phyloP scores from a whole-genome alignment of 1,140 invertebrate species.

The Drosophila seguyi region DNA sequence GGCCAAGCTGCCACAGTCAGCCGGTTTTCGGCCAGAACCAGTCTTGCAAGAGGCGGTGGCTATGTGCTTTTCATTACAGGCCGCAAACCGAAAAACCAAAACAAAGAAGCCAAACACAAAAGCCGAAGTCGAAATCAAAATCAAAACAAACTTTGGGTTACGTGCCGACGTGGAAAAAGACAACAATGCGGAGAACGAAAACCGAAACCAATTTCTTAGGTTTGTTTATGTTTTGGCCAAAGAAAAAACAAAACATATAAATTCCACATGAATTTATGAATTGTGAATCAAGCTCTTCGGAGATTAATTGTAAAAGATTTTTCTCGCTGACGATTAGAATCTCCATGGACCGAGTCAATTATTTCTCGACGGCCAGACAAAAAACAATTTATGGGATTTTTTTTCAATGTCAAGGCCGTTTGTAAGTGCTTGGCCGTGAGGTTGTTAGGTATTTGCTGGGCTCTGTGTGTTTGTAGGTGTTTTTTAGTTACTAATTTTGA shows the following conservation, averaged over 20 bases:
- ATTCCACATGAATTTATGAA: constrained; percentile 45
- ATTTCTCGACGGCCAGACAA: constrained; percentile 20
- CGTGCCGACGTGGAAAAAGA: constrained; percentile 55
- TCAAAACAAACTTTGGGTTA: constrained; percentile 55
- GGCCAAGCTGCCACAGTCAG: constrained; percentile 9
- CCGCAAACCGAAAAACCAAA: constrained; percentile 22
- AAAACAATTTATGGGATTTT: constrained; percentile 31
- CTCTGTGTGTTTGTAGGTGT: background rate
- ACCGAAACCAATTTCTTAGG: constrained; percentile 23
- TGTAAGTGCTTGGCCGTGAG: constrained; percentile 21
- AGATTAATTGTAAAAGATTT: constrained; percentile 39
- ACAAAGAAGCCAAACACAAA: constrained; percentile 28
- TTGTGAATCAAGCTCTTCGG: constrained; percentile 22
- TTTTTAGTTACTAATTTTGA: too few relatives aligned
- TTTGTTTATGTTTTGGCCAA: constrained; percentile 47
- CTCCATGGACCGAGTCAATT: constrained; percentile 29
- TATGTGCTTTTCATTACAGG: constrained; percentile 27
- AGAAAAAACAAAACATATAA: constrained; percentile 14
- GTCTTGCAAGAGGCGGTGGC: constrained; percentile 7
- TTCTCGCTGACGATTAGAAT: constrained; percentile 37
- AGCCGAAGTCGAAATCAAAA: constrained; percentile 26
- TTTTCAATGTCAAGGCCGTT: constrained; percentile 55
- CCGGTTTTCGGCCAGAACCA: constrained; percentile 39
- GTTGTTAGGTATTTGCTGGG: background rate
- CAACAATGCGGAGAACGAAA: constrained; percentile 18